Conservation (phyloP, 2,113 vertebrate genomes). For the Etia nguti region DNA sequence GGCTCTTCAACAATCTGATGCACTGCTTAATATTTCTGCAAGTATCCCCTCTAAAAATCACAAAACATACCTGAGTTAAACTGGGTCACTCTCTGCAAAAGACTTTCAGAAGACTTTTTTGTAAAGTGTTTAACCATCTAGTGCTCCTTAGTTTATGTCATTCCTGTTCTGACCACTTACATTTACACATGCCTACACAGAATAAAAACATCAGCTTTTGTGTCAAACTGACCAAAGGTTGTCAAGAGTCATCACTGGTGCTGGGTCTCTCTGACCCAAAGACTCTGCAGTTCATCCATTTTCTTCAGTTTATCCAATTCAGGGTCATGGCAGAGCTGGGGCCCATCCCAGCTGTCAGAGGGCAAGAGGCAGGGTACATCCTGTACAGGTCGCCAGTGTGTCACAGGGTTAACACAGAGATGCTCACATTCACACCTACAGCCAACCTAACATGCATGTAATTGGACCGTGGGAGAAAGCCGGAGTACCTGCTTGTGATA, state of each 20-base stretch:
- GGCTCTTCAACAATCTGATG: no score
- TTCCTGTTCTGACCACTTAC: accelerated
- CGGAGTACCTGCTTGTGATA: background rate
- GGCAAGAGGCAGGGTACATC: background rate
- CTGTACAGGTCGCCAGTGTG: background rate
- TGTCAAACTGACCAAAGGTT: background rate
- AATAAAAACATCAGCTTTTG: background rate
- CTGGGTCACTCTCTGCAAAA: background rate
- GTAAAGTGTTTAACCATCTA: background rate
- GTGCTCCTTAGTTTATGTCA: background rate
- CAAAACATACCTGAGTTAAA: background rate
- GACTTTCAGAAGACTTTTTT: background rate
- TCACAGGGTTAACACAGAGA: background rate
- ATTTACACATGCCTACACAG: background rate
- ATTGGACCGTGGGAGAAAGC: background rate
- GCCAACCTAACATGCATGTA: background rate
- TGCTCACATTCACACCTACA: background rate
- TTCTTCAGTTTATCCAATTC: background rate
- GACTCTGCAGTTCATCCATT: background rate
- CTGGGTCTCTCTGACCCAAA: background rate
- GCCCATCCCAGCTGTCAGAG: background rate
- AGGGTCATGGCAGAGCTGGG: background rate
- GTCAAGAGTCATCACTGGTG: background rate
- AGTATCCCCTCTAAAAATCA: background rate
- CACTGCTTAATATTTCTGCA: background rate